Evolutionary conservation across 30 jellyfish, hydroid and myxozoan genomes (phyloP), one percentile per base, ranked within the genome.

Genomic region (Aurelia sp.): DNA sequence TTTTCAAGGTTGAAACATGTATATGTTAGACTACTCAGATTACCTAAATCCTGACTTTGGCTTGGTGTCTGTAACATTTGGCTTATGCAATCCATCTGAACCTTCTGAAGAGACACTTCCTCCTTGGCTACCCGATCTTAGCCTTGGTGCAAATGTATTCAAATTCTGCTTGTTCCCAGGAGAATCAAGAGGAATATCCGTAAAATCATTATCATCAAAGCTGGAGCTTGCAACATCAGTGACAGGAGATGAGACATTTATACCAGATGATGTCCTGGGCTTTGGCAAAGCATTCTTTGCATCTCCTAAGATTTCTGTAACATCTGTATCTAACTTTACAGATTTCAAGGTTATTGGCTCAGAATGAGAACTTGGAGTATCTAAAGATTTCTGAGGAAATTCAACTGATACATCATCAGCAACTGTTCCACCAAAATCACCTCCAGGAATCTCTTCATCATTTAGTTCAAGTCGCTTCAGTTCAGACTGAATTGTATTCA

Each of bases 121-220:
- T 50, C 78, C 87, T 8, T 35, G 78, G 23, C 41, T 62, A 16
- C 87, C 81, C 21, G 90, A 61, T 35, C 93, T 73, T 48, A 95
- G 95, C 59, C 93, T 73, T 48, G 96, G 95, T 20, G 92, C 92
- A 82, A 79, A 92, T 15, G 98, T 92, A 47, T 92, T 92, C 64
- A 84, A 23, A 55, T 74, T 72, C 41, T 71, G 82, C 59, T 86
- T 77, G 9, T 66, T 44, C 13, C 78, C 88, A 15, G 93, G 92
- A 13, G 92, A 71, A 75, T 86, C 90, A 8, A 92, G 74, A 16
- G 98, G 98, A 6, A 92, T 87, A 64, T 92, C 98, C 12, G 93
- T 92, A 51, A 92, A 92, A 76, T 82, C 90, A 2, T 51, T 86
- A 15, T 92, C 95, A 62, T 85, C 87, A 44, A 78, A 72, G 18